phyloP scores from a whole-genome alignment of 2,888 invertebrate genomes.

The Willowsia nigromaculata region DNA sequence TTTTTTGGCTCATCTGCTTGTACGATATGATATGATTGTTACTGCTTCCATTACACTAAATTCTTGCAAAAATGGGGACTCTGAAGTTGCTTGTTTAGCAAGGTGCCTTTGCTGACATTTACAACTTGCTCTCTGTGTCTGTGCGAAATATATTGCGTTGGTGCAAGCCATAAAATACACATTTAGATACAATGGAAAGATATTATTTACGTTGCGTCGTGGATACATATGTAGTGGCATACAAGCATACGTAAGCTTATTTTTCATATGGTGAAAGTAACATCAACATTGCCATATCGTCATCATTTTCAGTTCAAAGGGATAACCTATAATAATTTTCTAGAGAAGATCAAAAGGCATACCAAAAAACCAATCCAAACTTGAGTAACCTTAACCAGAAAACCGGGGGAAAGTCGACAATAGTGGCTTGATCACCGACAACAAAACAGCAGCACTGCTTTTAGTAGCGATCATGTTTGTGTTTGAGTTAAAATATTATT shows the following conservation, averaged over 20 bases:
- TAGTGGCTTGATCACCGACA: neutral
- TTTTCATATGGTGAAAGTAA: neutral
- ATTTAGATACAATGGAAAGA: neutral
- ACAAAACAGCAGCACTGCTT: neutral
- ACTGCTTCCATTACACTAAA: neutral
- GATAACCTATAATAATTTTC: conserved; percentile 4
- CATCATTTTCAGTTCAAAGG: neutral
- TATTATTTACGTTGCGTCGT: conserved; percentile 14
- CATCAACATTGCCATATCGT: neutral
- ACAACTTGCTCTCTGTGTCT: conserved; percentile 4
- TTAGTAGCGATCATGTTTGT: neutral
- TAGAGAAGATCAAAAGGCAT: neutral
- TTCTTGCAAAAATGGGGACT: neutral
- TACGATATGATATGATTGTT: neutral
- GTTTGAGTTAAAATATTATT: neutral
- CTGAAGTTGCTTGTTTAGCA: neutral
- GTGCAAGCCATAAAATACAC: neutral
- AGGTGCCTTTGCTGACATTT: neutral
- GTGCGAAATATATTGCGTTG: neutral
- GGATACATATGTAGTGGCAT: neutral
- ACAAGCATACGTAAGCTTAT: neutral
- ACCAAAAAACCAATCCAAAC: neutral
- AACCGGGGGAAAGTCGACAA: neutral
- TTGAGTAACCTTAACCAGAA: neutral
- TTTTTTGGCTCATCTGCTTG: neutral